Base-by-base conservation (phyloP, 1,140 invertebrate genomes). In the Acromyrmex heyeri region DNA sequence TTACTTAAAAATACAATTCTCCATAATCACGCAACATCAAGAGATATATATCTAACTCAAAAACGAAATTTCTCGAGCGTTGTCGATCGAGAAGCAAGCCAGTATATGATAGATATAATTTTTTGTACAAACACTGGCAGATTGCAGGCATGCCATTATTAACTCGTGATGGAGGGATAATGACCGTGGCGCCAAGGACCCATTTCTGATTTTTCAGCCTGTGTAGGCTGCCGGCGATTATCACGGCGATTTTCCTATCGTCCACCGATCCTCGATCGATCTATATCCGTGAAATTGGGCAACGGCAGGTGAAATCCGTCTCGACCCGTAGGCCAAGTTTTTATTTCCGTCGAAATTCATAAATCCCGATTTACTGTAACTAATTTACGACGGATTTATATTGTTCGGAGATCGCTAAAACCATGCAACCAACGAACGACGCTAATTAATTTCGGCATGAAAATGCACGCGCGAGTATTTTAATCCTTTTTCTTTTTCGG, bases 141-240 rank as follows among this genome's bases (percentile, higher is more conserved):
- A 86, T 90, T 69, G 65, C 21, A 21, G 65, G 88, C 75, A 86
- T 55, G 77, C 70, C 64, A 77, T 90, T 89, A 90, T 90, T 89
- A 86, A 81, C 83, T 89, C 76, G 62, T 88, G 75, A 88, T 88
- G 88, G 86, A 55, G 61, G 82, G 76, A 77, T 90, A 90, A 90
- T 90, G 70, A 90, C 62, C 87, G 76, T 89, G 88, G 88, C 88
- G 85, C 88, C 88, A 73, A 88, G 85, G 30, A 90, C 59, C 72
- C 72, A 77, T 67, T 86, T 73, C 61, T 78, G 76, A 82, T 87
- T 73, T 87, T 50, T 79, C 50, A 34, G 50, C 12, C 53, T n/a
- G 50, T 38, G 59, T 72, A 55, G 57, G 38, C 34, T 69, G 69
- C 53, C 88, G 65, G n/a, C 38, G 88, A 83, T 62, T 75, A 90